These are phyloP conservation scores for Porphyrio hochstetteri DNA, from an alignment of 2,113 vertebrate genomes.

Conservation along the genomic window DNA sequence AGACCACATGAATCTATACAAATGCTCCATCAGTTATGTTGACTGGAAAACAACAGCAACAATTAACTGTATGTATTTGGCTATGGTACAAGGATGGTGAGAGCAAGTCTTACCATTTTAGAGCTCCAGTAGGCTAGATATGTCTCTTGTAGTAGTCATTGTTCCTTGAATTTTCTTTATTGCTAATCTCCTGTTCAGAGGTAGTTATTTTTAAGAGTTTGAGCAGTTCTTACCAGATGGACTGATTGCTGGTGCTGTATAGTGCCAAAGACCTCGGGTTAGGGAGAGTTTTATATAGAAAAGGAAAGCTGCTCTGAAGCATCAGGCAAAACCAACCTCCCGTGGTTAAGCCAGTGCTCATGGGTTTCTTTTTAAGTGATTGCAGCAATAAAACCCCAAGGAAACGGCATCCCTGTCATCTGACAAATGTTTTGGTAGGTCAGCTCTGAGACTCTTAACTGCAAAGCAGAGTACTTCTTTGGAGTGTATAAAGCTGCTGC, in stretches of 20 bases:
- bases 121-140: not conserved
- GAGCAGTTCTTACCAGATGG: not conserved
- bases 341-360: not conserved
- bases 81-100: not conserved
- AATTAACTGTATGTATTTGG: not conserved
- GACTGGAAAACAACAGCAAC: not conserved
- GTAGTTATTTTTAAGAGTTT: not conserved
- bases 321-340: not conserved
- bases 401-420: not conserved
- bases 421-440: not conserved
- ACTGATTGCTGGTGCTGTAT: not conserved
- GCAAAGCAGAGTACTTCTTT: not conserved
- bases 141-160: not conserved
- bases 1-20: not conserved
- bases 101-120: not conserved
- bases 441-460: not conserved
- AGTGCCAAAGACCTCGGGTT: not conserved
- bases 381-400: not conserved
- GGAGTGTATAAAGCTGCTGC: not conserved
- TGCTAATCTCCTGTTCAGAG: not conserved
- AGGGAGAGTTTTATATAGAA: not conserved
- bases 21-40: not conserved
- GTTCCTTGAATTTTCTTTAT: not conserved
- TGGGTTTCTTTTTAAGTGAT: not conserved
- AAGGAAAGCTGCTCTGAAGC: not conserved